Conservation (phyloP, 2,797 vertebrate genomes). For the Xenops minutus region DNA sequence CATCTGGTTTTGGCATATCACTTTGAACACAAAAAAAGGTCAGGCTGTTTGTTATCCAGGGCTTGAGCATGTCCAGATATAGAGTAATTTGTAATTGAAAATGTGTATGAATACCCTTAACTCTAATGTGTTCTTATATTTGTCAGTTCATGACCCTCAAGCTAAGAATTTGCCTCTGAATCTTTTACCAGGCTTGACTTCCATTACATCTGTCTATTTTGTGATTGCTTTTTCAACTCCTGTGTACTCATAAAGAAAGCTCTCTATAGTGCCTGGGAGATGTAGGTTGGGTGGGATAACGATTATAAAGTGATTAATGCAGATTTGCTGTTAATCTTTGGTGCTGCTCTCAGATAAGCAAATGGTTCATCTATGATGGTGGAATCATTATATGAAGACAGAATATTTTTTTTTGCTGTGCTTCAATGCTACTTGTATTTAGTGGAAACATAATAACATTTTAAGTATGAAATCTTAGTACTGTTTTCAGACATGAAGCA, state of each 20-base stretch:
- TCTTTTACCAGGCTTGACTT: neutral
- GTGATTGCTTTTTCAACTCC: neutral
- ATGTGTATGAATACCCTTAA: neutral
- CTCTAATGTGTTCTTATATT: neutral
- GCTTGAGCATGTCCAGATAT: neutral
- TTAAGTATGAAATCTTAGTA: neutral
- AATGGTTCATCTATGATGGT: neutral
- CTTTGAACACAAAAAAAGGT: neutral
- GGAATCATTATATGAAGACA: neutral
- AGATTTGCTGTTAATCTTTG: neutral
- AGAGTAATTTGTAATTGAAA: neutral
- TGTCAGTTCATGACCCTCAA: neutral
- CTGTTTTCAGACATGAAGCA: neutral
- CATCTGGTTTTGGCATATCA: neutral
- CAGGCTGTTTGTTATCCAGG: neutral
- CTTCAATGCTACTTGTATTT: neutral
- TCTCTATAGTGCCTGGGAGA: neutral
- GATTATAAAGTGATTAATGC: neutral
- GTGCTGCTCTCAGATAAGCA: neutral
- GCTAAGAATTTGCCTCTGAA: neutral
- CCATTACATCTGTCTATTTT: rapidly evolving
- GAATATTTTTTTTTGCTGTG: neutral
- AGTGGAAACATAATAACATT: neutral
- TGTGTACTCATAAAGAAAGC: neutral
- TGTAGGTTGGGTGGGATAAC: neutral